Evolutionary conservation across 2,113 vertebrate species (phyloP).

Genomic region (Anolis carolinensis): DNA sequence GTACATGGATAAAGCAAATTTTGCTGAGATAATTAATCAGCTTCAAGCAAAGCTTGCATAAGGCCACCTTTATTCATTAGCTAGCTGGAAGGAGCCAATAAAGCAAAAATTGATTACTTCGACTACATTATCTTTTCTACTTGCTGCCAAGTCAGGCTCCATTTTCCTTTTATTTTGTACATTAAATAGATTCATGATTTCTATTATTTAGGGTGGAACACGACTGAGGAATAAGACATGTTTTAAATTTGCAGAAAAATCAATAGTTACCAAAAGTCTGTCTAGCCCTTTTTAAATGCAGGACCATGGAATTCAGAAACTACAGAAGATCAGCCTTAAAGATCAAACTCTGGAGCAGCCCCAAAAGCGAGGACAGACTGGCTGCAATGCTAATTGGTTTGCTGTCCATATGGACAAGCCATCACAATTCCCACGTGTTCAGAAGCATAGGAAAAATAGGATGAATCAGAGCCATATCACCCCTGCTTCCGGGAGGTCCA

Average conservation of each 20-base stretch:
- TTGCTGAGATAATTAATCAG: constrained; percentile 65
- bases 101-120: constrained; percentile 66
- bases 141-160: constrained; percentile 49
- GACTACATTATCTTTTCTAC: constrained; percentile 60
- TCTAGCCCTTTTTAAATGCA: constrained; percentile 21
- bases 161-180: constrained; percentile 46
- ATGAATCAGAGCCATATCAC: too few relatives aligned
- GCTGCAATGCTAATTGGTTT: too few relatives aligned
- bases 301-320: neutral
- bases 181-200: constrained; percentile 58
- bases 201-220: constrained; percentile 48
- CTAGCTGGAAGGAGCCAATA: constrained; percentile 51
- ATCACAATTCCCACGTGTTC: too few relatives aligned
- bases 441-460: too few relatives aligned
- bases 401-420: too few relatives aligned
- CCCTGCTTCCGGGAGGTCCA: too few relatives aligned
- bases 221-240: constrained; percentile 27
- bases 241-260: constrained; percentile 58
- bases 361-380: too few relatives aligned
- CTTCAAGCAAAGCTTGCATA: constrained; percentile 51
- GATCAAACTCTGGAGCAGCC: too few relatives aligned
- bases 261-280: constrained; percentile 35
- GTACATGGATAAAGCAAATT: constrained; percentile 62
- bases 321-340: neutral
- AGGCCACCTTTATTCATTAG: constrained; percentile 60